Evolutionary conservation across 2,888 invertebrate genomes (phyloP).

Genomic region (Euphydryas editha): DNA sequence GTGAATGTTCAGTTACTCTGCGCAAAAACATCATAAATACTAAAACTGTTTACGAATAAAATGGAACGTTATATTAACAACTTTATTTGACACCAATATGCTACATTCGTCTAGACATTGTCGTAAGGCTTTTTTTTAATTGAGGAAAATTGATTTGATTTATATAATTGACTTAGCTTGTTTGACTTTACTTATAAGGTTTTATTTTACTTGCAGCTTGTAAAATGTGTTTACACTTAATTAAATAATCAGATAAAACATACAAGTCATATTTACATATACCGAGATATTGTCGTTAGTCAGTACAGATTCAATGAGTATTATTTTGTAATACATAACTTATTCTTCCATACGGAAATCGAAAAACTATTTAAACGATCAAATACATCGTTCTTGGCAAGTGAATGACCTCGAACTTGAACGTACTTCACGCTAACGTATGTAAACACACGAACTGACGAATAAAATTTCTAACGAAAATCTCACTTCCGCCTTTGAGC

Average conservation of each 20-base stretch:
- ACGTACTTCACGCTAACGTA: constrained; percentile 59
- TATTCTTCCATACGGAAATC: not conserved
- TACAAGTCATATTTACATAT: not conserved
- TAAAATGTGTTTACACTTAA: constrained; percentile 21
- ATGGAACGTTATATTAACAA: constrained; percentile 16
- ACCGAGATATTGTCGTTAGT: not conserved
- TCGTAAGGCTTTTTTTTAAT: constrained; percentile 3
- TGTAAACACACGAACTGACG: constrained; percentile 69
- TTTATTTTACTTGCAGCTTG: constrained; percentile 17
- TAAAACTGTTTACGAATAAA: constrained; percentile 16
- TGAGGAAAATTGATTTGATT: constrained; percentile 3
- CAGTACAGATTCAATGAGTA: not conserved
- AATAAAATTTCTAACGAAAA: constrained; percentile 71
- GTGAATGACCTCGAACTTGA: constrained; percentile 79
- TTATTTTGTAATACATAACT: not conserved
- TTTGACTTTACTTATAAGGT: constrained; percentile 31
- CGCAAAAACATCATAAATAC: constrained; percentile 9
- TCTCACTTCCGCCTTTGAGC: constrained; percentile 62
- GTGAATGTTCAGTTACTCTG: constrained; percentile 13
- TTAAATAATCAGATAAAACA: constrained; percentile 18
- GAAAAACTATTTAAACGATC: constrained; percentile 1
- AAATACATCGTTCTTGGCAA: constrained; percentile 16
- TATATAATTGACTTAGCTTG: constrained; percentile 27
- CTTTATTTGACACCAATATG: constrained; percentile 14
- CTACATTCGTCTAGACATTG: constrained; percentile 14